phyloP scores from a whole-genome alignment of 2,888 invertebrate genomes.

The Yponomeuta cagnagella region DNA sequence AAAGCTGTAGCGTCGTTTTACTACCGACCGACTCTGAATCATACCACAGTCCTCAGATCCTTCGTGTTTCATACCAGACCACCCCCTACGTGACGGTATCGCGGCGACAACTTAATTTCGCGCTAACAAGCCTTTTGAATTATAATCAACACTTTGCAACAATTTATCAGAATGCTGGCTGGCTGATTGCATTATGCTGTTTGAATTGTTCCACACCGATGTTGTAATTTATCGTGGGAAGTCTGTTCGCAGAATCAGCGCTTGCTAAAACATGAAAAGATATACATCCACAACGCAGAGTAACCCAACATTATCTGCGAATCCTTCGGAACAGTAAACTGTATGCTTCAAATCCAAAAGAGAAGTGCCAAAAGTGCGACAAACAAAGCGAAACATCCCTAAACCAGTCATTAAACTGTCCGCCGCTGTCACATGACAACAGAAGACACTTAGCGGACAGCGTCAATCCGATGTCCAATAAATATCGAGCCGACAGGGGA shows the following conservation, averaged over 20 bases:
- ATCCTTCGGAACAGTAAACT: background rate
- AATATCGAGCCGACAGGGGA: constrained; percentile 12
- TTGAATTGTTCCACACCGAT: background rate
- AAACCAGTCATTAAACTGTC: constrained; percentile 10
- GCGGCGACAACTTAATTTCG: constrained; percentile 40
- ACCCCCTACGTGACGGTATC: constrained; percentile 63
- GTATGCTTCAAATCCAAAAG: background rate
- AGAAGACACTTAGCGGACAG: constrained; percentile 16
- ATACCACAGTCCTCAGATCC: constrained; percentile 27
- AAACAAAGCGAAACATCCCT: constrained; percentile 1
- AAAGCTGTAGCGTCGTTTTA: no score
- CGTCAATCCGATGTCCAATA: constrained; percentile 15
- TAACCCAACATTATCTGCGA: background rate
- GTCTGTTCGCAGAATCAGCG: background rate
- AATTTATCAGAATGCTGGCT: constrained; percentile 4
- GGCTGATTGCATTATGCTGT: background rate
- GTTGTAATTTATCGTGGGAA: background rate
- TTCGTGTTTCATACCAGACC: constrained; percentile 40
- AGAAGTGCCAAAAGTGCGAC: background rate
- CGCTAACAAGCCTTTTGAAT: constrained; percentile 60
- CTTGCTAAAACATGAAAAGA: background rate
- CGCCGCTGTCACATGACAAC: constrained; percentile 8
- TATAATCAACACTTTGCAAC: constrained; percentile 27
- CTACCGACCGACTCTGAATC: background rate
- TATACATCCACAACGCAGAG: background rate